Evolutionary conservation across 1,140 invertebrate species (phyloP), one percentile per base, ranked within the genome.

Genomic region (Pogonomyrmex barbatus): DNA sequence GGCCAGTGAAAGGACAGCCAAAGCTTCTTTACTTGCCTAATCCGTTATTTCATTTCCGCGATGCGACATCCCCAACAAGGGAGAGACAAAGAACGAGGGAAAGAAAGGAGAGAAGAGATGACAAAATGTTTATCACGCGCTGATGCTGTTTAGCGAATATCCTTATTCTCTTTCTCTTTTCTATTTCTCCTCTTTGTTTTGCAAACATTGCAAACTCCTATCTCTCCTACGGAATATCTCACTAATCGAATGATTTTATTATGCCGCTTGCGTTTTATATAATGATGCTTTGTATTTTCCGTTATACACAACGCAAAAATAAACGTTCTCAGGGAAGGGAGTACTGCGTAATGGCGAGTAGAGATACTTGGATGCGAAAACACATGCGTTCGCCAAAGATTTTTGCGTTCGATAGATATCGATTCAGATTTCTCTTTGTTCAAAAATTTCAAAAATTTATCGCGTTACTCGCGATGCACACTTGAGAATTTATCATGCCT

Each of bases 1-100:
- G 79, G n/a, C 36, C 68, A 42, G 79, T 75, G 79, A 83, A 83
- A 83, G 79, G 68, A 79, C 73, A 85, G 42, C 42, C 5, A 56
- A 78, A 76, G 62, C 75, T 65, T 47, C 33, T 14, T 56, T 52
- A 5, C 47, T 85, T 65, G 60, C 58, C 36, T 65, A 52, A 77
- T 65, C 58, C 42, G 47, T 63, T 17, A 30, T 84, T 84, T 84
- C 24, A 71, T 56, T 70, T 58, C 65, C 78, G 65, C 24, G 36
- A 54, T 14, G 17, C 36, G n/a, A 14, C 42, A 14, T 79, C 30
- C 4, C 24, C 65, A 39, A 24, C 24, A 24, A 24, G 24, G 3
- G 30, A 9, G 4, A 60, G 52, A 60, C 39, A 33, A 81, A 54
- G 30, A n/a, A 24, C 33, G 9, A 52, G 2, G 45, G 39, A 24